Base-by-base conservation (phyloP, 2,888 invertebrate species). In the Cephus spinipes region DNA sequence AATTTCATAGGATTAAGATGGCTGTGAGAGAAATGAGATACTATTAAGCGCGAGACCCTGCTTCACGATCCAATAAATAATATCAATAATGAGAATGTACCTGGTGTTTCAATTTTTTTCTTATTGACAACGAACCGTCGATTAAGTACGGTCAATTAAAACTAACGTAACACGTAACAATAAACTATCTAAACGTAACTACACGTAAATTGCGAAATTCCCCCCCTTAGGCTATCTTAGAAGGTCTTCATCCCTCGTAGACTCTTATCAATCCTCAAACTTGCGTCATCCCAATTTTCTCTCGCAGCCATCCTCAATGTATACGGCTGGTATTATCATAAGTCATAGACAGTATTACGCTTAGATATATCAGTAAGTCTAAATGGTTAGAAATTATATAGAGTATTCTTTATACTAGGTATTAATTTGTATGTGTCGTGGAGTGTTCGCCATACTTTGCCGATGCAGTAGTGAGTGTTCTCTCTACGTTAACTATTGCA, bases 1-100 rank as follows among this genome's bases (percentile, higher is more conserved):
- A 86, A 71, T 71, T 32, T 34, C 33, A 71, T 32, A 85, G 85
- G 76, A 76, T 85, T 83, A 85, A 86, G 82, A 81, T 85, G 85
- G 83, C 86, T 83, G 84, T 81, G 86, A 87, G 83, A 86, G 83
- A 86, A 84, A 84, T 79, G 73, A 81, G 55, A 55, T 9, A 23
- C 9, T 23, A 9, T 55, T 55, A 55, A 55, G 23, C 9, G 23
- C 55, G 23, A 23, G 55, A 55, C 55, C 55, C 55, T 55, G 55
- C 55, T 55, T 55, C 55, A 55, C 55, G 55, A 55, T 55, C 55
- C 55, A 55, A 55, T 55, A 55, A 55, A 55, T 55, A 55, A 55
- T 55, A 55, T 55, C 55, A 55, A 15, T 55, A 55, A 55, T 55
- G 9, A 23, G 55, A 55, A 55, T 55, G 55, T 55, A 55, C 55